Evolutionary conservation across 2,888 invertebrate species (phyloP), one percentile per base, ranked within the genome.

Genomic region (Macaria liturata): DNA sequence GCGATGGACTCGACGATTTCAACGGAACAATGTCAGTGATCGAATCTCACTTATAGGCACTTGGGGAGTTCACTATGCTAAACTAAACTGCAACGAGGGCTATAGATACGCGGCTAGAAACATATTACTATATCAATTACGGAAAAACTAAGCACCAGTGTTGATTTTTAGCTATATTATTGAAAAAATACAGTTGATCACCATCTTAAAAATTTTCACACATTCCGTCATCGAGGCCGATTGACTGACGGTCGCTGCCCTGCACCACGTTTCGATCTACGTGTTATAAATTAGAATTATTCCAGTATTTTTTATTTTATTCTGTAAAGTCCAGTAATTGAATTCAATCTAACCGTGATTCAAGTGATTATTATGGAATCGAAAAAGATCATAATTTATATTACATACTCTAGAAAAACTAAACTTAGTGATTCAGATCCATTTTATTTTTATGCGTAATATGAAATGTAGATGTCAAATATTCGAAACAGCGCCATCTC

Each of bases 161-260:
- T 69, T 70, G 67, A 62, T 72, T 80, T 75, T 73, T 73, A 69
- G 69, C 61, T 70, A 78, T 65, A 76, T 75, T 72, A 75, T 7
- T 63, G 79, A 81, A 86, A 58, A 85, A 88, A 88, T 83, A 88
- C 83, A 83, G 83, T 81, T 83, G 85, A 83, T 84, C 91, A 91
- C 90, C 91, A 91, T 91, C 86, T 88, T 88, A 87, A 85, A 81
- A 81, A 80, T 84, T 89, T 90, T 88, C 82, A 86, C 86, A 88
- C 87, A 91, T 90, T 90, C 91, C 91, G 91, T 90, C 91, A 91
- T 90, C 88, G 89, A 82, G 87, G 87, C 85, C 79, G 83, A 86
- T 71, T 75, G 65, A 71, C 81, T 81, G 88, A 88, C 85, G 88
- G 88, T 89, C 88, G 90, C 87, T 88, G 87, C 88, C 88, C 88